Conservation (phyloP, 2,113 vertebrate genomes). For the Antechinus stuartii region DNA sequence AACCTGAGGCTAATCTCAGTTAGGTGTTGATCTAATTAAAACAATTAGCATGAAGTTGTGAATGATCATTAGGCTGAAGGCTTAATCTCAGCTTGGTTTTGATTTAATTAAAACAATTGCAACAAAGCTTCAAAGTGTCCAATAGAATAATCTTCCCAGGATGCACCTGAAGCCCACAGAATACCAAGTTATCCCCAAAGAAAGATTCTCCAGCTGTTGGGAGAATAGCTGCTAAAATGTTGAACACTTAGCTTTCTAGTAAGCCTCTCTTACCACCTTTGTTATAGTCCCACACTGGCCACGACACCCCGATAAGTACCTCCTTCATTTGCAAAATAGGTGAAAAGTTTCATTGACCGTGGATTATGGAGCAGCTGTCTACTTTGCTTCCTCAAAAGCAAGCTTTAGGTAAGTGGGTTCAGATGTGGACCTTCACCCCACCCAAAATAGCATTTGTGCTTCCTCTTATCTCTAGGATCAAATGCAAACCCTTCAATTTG, state of each 20-base stretch:
- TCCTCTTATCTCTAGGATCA: not conserved
- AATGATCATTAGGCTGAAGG: not conserved
- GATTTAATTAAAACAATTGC: slow-evolving; percentile 1
- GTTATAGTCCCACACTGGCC: not conserved
- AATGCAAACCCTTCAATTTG: not conserved
- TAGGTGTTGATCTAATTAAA: not conserved
- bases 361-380: not conserved
- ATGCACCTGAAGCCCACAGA: not conserved
- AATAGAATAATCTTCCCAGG: not conserved
- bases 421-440: not conserved
- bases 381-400: not conserved
- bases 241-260: not conserved
- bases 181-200: not conserved
- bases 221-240: not conserved
- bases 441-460: not conserved
- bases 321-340: not conserved
- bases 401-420: not conserved
- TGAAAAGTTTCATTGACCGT: not conserved
- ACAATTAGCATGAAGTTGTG: not conserved
- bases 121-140: not conserved
- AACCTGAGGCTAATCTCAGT: not conserved
- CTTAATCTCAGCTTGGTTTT: not conserved
- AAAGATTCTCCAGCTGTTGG: not conserved
- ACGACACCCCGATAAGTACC: not conserved
- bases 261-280: not conserved